Conservation (phyloP, 2,888 invertebrate species). For the Apodemia hepburni region DNA sequence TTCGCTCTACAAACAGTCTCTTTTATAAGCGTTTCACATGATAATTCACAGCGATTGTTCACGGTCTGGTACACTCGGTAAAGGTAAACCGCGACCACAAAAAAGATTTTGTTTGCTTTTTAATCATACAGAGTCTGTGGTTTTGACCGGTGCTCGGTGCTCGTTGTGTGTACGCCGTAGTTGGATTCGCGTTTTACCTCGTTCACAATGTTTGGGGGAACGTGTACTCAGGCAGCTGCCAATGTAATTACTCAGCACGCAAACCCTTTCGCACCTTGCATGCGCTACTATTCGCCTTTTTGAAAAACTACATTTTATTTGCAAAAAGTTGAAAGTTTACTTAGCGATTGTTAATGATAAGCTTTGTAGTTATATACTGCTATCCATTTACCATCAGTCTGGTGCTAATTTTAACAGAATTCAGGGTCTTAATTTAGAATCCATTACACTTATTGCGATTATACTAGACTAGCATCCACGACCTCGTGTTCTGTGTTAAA, state of each 20-base stretch:
- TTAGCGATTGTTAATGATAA: slow-evolving; percentile 2
- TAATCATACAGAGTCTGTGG: slow-evolving; percentile 61
- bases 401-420: neutral
- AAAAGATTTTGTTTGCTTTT: slow-evolving; percentile 72
- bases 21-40: slow-evolving; percentile 70
- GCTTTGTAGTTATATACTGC: neutral
- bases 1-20: slow-evolving; percentile 68
- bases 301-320: slow-evolving; percentile 20
- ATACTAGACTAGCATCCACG: no score
- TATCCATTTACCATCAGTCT: neutral
- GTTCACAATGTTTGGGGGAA: slow-evolving; percentile 63
- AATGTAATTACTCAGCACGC: slow-evolving; percentile 69
- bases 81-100: slow-evolving; percentile 74
- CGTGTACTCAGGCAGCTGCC: slow-evolving; percentile 64
- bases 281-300: slow-evolving; percentile 30
- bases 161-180: slow-evolving; percentile 48
- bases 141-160: slow-evolving; percentile 55
- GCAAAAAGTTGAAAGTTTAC: slow-evolving; percentile 14
- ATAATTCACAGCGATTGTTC: slow-evolving; percentile 74
- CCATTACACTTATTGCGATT: no score
- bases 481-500: no score
- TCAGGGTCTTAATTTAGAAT: neutral
- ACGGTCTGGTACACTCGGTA: slow-evolving; percentile 71
- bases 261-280: slow-evolving; percentile 76
- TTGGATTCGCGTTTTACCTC: slow-evolving; percentile 54